These are phyloP conservation scores for Callorhinus ursinus DNA, from an alignment of 2,113 vertebrate species.

Conservation along the genomic window DNA sequence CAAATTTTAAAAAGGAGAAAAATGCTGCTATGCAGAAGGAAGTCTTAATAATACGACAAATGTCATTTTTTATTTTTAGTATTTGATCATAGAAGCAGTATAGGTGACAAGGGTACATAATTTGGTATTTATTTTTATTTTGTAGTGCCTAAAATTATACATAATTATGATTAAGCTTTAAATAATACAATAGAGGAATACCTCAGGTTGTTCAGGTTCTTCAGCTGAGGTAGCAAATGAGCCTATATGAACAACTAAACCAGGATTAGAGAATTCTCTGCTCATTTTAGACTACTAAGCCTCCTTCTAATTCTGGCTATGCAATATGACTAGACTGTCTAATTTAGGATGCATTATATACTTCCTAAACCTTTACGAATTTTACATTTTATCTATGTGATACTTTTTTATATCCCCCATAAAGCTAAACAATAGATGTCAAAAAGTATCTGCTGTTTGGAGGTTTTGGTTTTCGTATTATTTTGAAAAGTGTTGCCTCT, in stretches of 20 bases:
- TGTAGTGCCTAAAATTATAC: conserved; percentile 23
- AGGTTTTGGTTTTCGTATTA: conserved; percentile 12
- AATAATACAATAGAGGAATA: conserved; percentile 1
- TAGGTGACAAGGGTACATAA: neutral
- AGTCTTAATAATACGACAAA: conserved; percentile 40
- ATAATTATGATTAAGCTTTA: conserved; percentile 48
- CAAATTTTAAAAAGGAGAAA: neutral
- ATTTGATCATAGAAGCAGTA: conserved; percentile 17
- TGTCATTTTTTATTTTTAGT: conserved; percentile 32
- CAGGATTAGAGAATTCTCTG: conserved; percentile 36
- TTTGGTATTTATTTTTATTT: conserved; percentile 46
- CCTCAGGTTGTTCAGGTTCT: neutral
- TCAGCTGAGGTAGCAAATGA: neutral
- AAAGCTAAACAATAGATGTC: neutral
- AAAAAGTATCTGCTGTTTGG: conserved; percentile 28
- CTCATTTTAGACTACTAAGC: neutral
- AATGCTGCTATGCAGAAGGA: conserved; percentile 21
- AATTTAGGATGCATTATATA: conserved; percentile 8
- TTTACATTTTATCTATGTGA: conserved; percentile 39
- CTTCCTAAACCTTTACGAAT: neutral
- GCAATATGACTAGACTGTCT: neutral
- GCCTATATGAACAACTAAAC: neutral
- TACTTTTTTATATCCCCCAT: neutral
- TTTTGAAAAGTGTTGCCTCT: conserved; percentile 29
- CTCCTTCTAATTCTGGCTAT: conserved; percentile 32